Evolutionary conservation across 2,888 invertebrate genomes (phyloP).

Genomic region (Perdita meconis): DNA sequence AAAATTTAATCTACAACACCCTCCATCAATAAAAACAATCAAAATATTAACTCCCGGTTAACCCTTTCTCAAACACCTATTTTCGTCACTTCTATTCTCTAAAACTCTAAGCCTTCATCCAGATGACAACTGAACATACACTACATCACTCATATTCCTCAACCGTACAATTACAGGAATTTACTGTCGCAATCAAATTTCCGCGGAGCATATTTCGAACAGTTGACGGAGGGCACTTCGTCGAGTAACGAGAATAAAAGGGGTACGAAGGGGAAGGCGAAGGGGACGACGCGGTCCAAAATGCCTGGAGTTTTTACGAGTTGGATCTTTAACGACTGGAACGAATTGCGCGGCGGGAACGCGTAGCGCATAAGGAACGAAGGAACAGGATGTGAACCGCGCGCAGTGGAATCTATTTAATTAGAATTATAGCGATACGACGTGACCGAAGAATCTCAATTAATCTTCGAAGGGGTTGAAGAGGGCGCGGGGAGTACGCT

Average conservation of each 20-base stretch:
- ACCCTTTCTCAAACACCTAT: too few species aligned
- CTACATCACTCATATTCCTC: too few species aligned
- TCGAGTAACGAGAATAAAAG: background rate
- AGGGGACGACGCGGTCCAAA: slow-evolving; percentile 32
- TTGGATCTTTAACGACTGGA: slow-evolving; percentile 66
- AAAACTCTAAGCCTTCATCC: too few species aligned
- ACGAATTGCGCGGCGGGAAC: slow-evolving; percentile 51
- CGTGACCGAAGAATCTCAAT: slow-evolving; percentile 70
- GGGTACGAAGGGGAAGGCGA: background rate
- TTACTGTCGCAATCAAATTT: too few species aligned
- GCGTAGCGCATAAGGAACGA: slow-evolving; percentile 29
- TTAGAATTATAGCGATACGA: slow-evolving; percentile 72
- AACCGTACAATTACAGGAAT: too few species aligned
- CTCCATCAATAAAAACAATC: too few species aligned
- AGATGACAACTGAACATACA: too few species aligned
- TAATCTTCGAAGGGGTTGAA: slow-evolving; percentile 57
- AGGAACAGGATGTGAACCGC: slow-evolving; percentile 15
- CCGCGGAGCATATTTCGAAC: slow-evolving; percentile 4
- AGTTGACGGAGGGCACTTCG: slow-evolving; percentile 24
- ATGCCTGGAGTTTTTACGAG: slow-evolving; percentile 65
- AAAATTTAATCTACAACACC: too few species aligned
- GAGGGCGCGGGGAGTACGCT: slow-evolving; percentile 22
- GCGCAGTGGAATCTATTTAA: slow-evolving; percentile 69
- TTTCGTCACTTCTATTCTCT: too few species aligned
- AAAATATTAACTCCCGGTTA: too few species aligned